Conservation (phyloP, 2,888 invertebrate genomes). For the Cylindroiulus punctatus region DNA sequence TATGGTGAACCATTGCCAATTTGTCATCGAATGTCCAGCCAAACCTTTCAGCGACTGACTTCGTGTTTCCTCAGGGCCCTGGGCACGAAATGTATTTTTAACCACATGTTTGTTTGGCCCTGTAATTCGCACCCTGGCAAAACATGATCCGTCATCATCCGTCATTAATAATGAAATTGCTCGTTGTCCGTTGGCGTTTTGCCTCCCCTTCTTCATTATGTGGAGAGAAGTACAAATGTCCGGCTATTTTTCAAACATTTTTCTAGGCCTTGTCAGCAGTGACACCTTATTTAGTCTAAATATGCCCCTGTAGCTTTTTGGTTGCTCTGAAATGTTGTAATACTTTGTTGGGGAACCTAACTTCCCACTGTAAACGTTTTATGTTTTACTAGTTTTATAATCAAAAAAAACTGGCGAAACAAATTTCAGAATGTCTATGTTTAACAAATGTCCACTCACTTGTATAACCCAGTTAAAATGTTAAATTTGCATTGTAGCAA, state of each 20-base stretch:
- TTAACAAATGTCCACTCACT: too few relatives aligned
- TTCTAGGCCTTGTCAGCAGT: neutral
- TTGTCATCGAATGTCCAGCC: slow-evolving; percentile 29
- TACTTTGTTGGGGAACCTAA: too few relatives aligned
- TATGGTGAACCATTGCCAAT: slow-evolving; percentile 2
- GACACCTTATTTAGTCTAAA: neutral
- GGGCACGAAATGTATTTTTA: slow-evolving; percentile 46
- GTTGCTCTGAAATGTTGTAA: neutral
- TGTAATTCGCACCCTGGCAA: slow-evolving; percentile 47
- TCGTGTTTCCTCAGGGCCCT: neutral
- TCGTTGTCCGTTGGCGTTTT: neutral
- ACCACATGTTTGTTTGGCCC: slow-evolving; percentile 45
- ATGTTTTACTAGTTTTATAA: too few relatives aligned
- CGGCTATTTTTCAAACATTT: slow-evolving; percentile 44
- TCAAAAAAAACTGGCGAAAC: too few relatives aligned
- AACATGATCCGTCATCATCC: slow-evolving; percentile 45
- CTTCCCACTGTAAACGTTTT: too few relatives aligned
- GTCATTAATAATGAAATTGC: slow-evolving; percentile 48
- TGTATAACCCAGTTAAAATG: too few relatives aligned
- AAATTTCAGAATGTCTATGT: too few relatives aligned
- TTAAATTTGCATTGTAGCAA: too few relatives aligned
- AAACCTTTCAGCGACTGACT: neutral
- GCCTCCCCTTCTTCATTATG: slow-evolving; percentile 33
- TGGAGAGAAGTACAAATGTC: neutral
- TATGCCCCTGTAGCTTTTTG: neutral